These are phyloP conservation scores for Eucera pruinosa DNA, from an alignment of 2,888 invertebrate genomes.

Conservation along the genomic window DNA sequence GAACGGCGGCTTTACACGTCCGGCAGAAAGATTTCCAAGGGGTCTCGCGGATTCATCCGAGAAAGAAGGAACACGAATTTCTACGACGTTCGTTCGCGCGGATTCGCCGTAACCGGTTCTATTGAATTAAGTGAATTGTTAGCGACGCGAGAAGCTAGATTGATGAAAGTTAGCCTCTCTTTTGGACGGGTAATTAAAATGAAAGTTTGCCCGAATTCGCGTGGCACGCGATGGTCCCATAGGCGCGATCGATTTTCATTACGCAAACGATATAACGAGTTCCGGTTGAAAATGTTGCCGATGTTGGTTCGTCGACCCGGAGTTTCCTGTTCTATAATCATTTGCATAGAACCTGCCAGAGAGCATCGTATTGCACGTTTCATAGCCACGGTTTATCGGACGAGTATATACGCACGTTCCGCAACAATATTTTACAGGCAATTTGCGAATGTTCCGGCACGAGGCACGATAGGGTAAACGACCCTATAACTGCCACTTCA, in stretches of 20 bases:
- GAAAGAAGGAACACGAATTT: too few species aligned
- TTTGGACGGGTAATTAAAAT: slow-evolving; percentile 57
- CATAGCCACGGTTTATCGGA: slow-evolving; percentile 36
- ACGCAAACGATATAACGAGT: slow-evolving; percentile 40
- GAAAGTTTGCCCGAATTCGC: slow-evolving; percentile 34
- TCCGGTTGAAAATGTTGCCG: slow-evolving; percentile 43
- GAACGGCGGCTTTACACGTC: too few species aligned
- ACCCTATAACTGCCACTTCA: too few species aligned
- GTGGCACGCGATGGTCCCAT: slow-evolving; percentile 47
- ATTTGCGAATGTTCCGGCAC: too few species aligned
- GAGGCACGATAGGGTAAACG: too few species aligned
- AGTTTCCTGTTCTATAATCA: slow-evolving; percentile 43
- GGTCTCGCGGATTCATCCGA: too few species aligned
- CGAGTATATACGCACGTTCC: slow-evolving; percentile 6
- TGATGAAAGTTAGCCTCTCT: slow-evolving; percentile 30
- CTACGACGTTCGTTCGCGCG: too few species aligned
- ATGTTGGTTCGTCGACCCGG: slow-evolving; percentile 55
- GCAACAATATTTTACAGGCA: slow-evolving; percentile 34
- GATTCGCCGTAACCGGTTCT: not conserved
- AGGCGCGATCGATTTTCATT: slow-evolving; percentile 50
- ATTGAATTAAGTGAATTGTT: slow-evolving; percentile 45
- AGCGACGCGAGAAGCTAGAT: slow-evolving; percentile 13
- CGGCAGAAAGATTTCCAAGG: too few species aligned
- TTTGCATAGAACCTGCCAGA: slow-evolving; percentile 41
- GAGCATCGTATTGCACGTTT: not conserved